Evolutionary conservation across 2,113 vertebrate genomes (phyloP).

Genomic region (Dunckerocampus dactyliophorus): DNA sequence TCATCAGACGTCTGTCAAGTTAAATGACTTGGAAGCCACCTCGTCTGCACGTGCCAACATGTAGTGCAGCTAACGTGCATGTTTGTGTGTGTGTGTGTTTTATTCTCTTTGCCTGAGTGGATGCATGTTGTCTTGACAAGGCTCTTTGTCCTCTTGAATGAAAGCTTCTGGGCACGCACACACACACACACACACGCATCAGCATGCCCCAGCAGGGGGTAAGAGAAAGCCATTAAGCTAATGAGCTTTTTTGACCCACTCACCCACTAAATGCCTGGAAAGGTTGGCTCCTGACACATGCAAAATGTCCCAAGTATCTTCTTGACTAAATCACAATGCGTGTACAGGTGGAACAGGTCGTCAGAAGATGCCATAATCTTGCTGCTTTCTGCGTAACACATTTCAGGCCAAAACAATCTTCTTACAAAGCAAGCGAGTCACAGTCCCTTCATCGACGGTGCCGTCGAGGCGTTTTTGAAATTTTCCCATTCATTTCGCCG

Average conservation of each 20-base stretch:
- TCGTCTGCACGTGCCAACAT: constrained; percentile 18
- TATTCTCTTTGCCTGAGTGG: constrained; percentile 37
- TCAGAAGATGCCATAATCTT: background rate
- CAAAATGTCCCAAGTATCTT: background rate
- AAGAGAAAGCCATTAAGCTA: constrained; percentile 45
- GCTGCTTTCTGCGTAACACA: background rate
- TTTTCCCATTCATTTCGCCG: too few relatives aligned
- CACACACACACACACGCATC: too few relatives aligned
- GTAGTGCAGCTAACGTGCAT: constrained; percentile 10
- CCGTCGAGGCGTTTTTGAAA: too few relatives aligned
- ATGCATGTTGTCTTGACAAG: constrained; percentile 48
- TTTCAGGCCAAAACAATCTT: too few relatives aligned
- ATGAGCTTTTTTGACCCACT: constrained; percentile 38
- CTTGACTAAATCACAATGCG: background rate
- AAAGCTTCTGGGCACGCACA: constrained; percentile 30
- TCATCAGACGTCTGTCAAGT: constrained; percentile 39
- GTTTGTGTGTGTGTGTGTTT: constrained; percentile 5
- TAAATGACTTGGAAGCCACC: constrained; percentile 56
- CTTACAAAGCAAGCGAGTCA: too few relatives aligned
- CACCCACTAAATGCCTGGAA: background rate
- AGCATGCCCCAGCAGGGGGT: constrained; percentile 33
- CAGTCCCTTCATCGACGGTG: too few relatives aligned
- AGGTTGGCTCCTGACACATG: background rate
- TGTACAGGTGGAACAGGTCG: background rate
- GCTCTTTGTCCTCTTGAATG: constrained; percentile 52